phyloP scores from a whole-genome alignment of 1,140 invertebrate genomes.

The Megalonaias nervosa region DNA sequence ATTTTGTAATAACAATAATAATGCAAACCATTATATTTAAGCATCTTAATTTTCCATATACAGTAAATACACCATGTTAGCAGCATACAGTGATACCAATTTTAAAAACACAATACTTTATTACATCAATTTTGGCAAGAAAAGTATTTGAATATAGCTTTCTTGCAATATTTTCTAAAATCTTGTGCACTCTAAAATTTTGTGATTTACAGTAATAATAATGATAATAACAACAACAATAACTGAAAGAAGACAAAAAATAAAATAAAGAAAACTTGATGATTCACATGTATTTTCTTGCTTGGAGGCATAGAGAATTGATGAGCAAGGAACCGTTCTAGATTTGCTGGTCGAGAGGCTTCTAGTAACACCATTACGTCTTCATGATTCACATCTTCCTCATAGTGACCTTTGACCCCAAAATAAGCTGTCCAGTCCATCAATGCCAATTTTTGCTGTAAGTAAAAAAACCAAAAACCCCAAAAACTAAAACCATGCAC shows the following conservation, averaged over 20 bases:
- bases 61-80: too few species aligned
- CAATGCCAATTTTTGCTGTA: slow-evolving; percentile 35
- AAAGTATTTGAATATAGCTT: neutral
- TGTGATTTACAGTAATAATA: neutral
- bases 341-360: slow-evolving; percentile 27
- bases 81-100: too few species aligned
- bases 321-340: slow-evolving; percentile 25
- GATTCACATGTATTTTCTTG: slow-evolving; percentile 44
- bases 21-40: too few species aligned
- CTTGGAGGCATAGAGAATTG: slow-evolving; percentile 16
- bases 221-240: neutral
- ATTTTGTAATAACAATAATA: too few species aligned
- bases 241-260: neutral
- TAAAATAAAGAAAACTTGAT: neutral
- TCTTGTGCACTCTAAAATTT: neutral
- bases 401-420: slow-evolving; percentile 6
- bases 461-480: neutral
- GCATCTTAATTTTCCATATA: too few species aligned
- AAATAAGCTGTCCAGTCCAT: slow-evolving; percentile 35
- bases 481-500: neutral
- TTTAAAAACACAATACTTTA: too few species aligned
- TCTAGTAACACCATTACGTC: slow-evolving; percentile 39
- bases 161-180: neutral
- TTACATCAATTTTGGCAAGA: too few species aligned
- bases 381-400: slow-evolving; percentile 15